Conservation (phyloP, 2,797 vertebrate genomes). For the Meriones psammophilus region DNA sequence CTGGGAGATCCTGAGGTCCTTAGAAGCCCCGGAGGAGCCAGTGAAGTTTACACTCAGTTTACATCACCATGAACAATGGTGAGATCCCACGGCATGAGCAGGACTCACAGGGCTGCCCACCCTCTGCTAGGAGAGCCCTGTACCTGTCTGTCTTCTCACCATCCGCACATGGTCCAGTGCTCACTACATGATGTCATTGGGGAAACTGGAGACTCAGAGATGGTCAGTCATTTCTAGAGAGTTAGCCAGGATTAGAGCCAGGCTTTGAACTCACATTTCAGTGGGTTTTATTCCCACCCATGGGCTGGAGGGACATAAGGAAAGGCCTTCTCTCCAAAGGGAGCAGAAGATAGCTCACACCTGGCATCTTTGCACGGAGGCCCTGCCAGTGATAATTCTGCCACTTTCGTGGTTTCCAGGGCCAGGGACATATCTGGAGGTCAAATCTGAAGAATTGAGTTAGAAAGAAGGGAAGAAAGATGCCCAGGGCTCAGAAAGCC, state of each 20-base stretch:
- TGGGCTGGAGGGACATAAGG: neutral
- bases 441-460: neutral
- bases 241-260: too few species aligned
- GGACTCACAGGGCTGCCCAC: too few species aligned
- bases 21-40: neutral
- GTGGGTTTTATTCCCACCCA: neutral
- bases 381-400: neutral
- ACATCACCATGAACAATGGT: neutral
- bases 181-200: neutral
- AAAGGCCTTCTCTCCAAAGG: rapidly evolving
- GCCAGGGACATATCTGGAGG: neutral
- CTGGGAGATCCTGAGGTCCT: neutral
- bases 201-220: neutral
- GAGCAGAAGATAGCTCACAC: neutral
- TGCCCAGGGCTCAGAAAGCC: neutral
- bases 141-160: neutral
- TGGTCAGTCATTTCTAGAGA: neutral
- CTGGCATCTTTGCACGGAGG: neutral
- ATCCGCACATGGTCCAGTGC: rapidly evolving
- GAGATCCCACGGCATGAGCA: rapidly evolving
- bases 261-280: neutral
- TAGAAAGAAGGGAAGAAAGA: neutral
- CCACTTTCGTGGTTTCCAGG: neutral
- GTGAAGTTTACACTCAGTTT: neutral
- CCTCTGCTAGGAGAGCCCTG: neutral